Evolutionary conservation across 1,140 invertebrate species (phyloP), one percentile per base, ranked within the genome.

Genomic region (Lineus longissimus): DNA sequence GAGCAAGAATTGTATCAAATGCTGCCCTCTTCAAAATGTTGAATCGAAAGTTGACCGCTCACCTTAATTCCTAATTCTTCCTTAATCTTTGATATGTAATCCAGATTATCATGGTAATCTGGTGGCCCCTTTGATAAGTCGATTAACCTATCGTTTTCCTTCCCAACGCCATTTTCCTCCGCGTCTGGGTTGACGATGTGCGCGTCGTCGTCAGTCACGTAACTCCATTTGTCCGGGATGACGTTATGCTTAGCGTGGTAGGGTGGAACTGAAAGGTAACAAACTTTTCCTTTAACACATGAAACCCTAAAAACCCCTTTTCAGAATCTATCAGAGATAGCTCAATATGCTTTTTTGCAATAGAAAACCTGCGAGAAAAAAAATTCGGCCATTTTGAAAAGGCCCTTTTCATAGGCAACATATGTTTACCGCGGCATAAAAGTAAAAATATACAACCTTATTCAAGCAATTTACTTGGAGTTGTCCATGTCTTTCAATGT

Each of bases 221-320:
- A 94, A 76, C 89, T 92, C 91, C 92, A 94, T 68, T 86, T 85
- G 6, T 89, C 84, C 7, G 90, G 87, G 15, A 89, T 81, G 7
- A 94, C 91, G 51, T 86, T 87, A 76, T 94, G 92, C 70, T 89
- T 87, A 7, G 88, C 87, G 57, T 91, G 82, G 79, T 92, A 94
- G 9, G 88, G 85, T 17, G 91, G 91, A 33, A 91, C 90, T 90
- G 83, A 22, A 85, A 85, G n/a, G n/a, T n/a, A n/a, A n/a, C 64
- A 43, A 61, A 55, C 40, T 65, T n/a, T n/a, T n/a, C n/a, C n/a
- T 45, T 11, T 1, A 57, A 54, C 64, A 36, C 0, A 45, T 1
- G 22, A 41, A 60, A n/a, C 17, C 22, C 17, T 27, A 66, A 22
- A 59, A 61, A 2, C 6, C 25, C 25, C n/a, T 43, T 15, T 43